Conservation (phyloP, 2,797 vertebrate species). For the Bothrops alternatus region DNA sequence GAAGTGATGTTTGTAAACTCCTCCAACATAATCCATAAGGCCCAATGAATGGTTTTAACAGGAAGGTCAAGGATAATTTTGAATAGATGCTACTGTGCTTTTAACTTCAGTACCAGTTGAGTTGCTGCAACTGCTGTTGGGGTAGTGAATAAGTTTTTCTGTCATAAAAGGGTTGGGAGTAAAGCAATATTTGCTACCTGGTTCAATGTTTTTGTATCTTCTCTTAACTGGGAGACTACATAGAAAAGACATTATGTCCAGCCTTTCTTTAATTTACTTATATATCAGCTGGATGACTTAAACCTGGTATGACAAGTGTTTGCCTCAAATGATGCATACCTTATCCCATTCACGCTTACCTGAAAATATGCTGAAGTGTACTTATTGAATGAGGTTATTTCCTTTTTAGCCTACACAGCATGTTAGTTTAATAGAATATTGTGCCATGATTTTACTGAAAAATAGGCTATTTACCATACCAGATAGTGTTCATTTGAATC, state of each 20-base stretch:
- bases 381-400: not conserved
- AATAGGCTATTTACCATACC: not conserved
- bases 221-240: not conserved
- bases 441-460: not conserved
- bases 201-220: not conserved
- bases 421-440: not conserved
- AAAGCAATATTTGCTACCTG: not conserved
- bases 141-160: not conserved
- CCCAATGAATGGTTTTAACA: not conserved
- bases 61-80: not conserved
- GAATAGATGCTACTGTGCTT: constrained; percentile 36
- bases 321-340: not conserved
- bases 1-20: not conserved
- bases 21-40: not conserved
- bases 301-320: not conserved
- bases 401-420: not conserved
- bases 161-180: constrained; percentile 9
- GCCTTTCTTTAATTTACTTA: not conserved
- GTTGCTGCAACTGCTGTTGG: constrained; percentile 41
- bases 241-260: not conserved
- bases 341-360: not conserved
- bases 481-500: not conserved
- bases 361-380: not conserved
- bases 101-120: not conserved
- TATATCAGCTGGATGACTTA: not conserved